Evolutionary conservation across 2,113 vertebrate species (phyloP), one percentile per base, ranked within the genome.

Genomic region (Cromileptes altivelis): DNA sequence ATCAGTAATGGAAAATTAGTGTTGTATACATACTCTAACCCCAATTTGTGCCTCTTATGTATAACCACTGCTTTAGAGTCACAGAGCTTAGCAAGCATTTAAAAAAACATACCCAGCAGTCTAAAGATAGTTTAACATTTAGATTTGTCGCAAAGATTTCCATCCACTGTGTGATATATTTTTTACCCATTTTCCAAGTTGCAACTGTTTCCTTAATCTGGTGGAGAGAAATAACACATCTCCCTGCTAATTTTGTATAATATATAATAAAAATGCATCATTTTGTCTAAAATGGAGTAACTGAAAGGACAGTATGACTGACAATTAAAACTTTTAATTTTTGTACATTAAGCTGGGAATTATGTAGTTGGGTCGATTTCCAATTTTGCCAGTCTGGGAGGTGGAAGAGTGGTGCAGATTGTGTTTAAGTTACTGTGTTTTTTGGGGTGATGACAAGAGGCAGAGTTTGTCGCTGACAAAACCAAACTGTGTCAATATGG

Each of bases 31-130:
- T 5, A 68, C 17, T 18, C 2, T 49, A 2, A 50, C 15, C 25
- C 17, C 19, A 62, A 21, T 74, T 3, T 84, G 62, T 61, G 63
- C 55, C 62, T 55, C 45, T 67, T 21, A 6, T 42, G 42, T 50
- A 9, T 9, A 21, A 21, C 6, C 8, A 7, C 33, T n/a, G 19
- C 11, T 15, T 73, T 30, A 23, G n/a, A 73, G 55, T 15, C 13
- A 53, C 4, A 62, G 23, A 73, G 37, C 23, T 40, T 21, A 65
- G 12, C 40, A 17, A 30, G 23, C 37, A 25, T 57, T 49, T 25
- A 18, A 49, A 40, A 73, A 65, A 49, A 21, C n/a, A 23, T 42
- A 62, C 42, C 5, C 19, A 52, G 19, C 18, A 42, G 53, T 62
- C 12, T 17, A 8, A 63, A 50, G 56, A 6, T 50, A 40, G 27